Base-by-base conservation (phyloP, 2,113 vertebrate species). In the Pseudorectes ferrugineus region DNA sequence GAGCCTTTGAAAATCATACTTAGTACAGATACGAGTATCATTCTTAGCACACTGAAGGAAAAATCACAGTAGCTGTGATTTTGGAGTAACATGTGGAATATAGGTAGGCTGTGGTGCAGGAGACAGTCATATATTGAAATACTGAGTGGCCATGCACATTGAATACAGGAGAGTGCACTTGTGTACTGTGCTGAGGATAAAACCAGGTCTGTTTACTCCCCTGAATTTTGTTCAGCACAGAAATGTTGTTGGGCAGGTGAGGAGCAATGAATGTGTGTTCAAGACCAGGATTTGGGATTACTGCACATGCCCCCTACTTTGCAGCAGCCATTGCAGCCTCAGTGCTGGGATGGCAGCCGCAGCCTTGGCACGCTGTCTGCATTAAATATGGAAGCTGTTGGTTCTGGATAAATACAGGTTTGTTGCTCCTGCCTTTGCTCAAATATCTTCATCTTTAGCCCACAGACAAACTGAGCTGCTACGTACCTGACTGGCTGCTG, bases 1-100 rank as follows among this genome's bases (percentile, higher is more conserved):
- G 9, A 97, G 71, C 36, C 91, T 95, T 91, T 92, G 80, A 92
- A 94, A 92, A 92, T 91, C 89, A 85, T 61, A 89, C 80, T 89
- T 89, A 4, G 22, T 46, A 73, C 49, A 89, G 59, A 91, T 13
- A 74, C 1, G 2, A 66, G 55, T 35, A 59, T 46, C 29, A 59
- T 8, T 46, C 29, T 54, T 66, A 45, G 81, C 25, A 66, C 25
- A 36, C 59, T 45, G 67, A 66, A 66, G 29, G 46, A 66, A 85
- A 63, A 66, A 45, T 36, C 91, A 63, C 73, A 67, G 85, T 29
- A 15, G 58, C 52, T 85, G 68, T 73, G 87, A 94, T 92, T 92
- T 82, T 71, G 70, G 62, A 88, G 72, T 57, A 77, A 74, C 28
- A 10, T 0, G 5, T 31, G 68, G 72, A 83, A 80, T 15, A 61